phyloP scores from a whole-genome alignment of 2,797 vertebrate genomes.

The Muraenolepis orangiensis region DNA sequence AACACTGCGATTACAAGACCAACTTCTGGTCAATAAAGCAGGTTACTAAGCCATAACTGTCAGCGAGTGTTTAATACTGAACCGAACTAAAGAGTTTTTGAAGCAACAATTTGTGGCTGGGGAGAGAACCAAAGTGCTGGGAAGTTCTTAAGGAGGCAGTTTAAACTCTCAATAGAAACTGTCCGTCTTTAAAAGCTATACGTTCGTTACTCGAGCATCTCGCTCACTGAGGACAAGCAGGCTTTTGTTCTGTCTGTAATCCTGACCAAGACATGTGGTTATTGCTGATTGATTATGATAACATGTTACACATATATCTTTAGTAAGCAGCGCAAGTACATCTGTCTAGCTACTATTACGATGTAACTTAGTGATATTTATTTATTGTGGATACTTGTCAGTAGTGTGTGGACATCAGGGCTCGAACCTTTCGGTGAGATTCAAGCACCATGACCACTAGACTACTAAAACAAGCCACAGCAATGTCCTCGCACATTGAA shows the following conservation, averaged over 20 bases:
- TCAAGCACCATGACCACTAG: not conserved
- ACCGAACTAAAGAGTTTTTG: not conserved
- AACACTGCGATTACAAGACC: not conserved
- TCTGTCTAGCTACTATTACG: slow-evolving; percentile 14
- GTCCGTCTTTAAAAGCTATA: not conserved
- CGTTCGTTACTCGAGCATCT: not conserved
- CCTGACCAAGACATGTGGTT: not conserved
- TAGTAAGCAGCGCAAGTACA: slow-evolving; percentile 12
- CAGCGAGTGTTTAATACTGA: not conserved
- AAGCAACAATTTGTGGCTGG: not conserved
- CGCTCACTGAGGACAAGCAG: not conserved
- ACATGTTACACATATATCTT: slow-evolving; percentile 8
- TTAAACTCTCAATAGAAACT: no score
- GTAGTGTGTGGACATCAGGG: no score
- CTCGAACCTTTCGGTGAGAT: not conserved
- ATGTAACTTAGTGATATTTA: not conserved
- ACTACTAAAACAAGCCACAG: no score
- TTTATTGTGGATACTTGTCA: not conserved
- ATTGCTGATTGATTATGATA: not conserved
- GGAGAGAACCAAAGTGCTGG: not conserved
- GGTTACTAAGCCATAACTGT: not conserved
- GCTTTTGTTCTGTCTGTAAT: not conserved
- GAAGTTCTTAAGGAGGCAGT: not conserved
- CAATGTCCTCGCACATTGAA: no score
- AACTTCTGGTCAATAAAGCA: not conserved